A percentile compares a stretch with the other conserved stretches of the same genome.
Evolutionary conservation across 1,140 invertebrate genomes (phyloP).

Genomic region (Drepana arcuata): DNA sequence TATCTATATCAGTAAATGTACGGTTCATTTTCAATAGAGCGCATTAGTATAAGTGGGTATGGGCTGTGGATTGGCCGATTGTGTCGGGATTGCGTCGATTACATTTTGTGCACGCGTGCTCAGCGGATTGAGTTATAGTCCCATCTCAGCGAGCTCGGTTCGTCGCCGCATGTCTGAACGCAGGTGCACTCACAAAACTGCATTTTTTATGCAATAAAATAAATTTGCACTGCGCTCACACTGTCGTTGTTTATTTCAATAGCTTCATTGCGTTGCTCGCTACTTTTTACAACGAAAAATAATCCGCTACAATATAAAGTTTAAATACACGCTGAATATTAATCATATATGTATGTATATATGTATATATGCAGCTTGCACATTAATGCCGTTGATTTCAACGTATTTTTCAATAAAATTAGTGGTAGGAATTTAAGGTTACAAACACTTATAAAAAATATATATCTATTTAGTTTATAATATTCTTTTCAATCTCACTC

Average conservation of each 20-base stretch:
- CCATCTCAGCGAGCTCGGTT: slow-evolving; percentile 26
- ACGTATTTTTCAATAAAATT: too few species aligned
- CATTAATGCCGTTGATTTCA: too few species aligned
- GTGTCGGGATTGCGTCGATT: slow-evolving; percentile 30
- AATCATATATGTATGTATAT: too few species aligned
- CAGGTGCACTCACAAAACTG: slow-evolving; percentile 11
- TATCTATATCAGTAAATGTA: too few species aligned
- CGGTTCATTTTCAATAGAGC: slow-evolving; percentile 31
- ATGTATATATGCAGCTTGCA: too few species aligned
- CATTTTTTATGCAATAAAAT: not conserved
- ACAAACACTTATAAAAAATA: too few species aligned
- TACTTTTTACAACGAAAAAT: not conserved
- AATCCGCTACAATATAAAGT: not conserved
- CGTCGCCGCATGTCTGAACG: slow-evolving; percentile 26
- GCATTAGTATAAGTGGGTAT: slow-evolving; percentile 39
- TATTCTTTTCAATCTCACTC: too few species aligned
- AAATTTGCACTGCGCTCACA: not conserved
- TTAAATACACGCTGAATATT: not conserved
- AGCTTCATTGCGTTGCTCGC: too few species aligned
- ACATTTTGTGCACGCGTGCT: slow-evolving; percentile 18
- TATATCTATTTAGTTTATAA: too few species aligned
- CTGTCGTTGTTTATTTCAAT: too few species aligned
- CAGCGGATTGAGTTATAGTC: slow-evolving; percentile 43
- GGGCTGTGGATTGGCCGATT: slow-evolving; percentile 28
- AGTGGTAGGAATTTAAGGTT: too few species aligned